Conservation (phyloP, 2,797 vertebrate genomes). For the Chiloscyllium punctatum region DNA sequence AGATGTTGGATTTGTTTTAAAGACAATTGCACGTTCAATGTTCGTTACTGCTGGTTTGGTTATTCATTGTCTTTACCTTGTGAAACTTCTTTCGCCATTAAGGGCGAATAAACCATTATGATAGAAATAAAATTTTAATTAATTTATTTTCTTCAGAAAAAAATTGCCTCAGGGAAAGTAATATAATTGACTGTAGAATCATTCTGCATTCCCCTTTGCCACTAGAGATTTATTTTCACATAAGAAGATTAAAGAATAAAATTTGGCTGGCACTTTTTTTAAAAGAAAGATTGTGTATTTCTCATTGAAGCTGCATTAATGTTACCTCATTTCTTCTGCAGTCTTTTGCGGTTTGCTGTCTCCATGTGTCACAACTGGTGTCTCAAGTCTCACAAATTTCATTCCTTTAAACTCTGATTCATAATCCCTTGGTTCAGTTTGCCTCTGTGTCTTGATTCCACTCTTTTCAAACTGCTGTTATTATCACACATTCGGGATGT, state of each 20-base stretch:
- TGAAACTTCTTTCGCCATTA: neutral
- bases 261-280: neutral
- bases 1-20: neutral
- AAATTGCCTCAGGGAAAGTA: neutral
- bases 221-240: neutral
- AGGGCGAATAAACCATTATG: neutral
- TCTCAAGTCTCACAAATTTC: neutral
- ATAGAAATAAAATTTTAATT: neutral
- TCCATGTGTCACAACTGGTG: neutral
- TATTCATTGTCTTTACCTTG: slow-evolving; percentile 1
- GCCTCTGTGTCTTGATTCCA: neutral
- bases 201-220: neutral
- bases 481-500: neutral
- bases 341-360: neutral
- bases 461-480: neutral
- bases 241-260: neutral
- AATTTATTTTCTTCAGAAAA: neutral
- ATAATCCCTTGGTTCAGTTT: neutral
- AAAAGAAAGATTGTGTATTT: neutral
- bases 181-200: neutral
- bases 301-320: neutral
- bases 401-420: neutral
- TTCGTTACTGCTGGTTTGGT: neutral
- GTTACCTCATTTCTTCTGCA: neutral
- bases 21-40: too few relatives aligned